Conservation (phyloP, 1,140 invertebrate species). For the Phortica variegata region DNA sequence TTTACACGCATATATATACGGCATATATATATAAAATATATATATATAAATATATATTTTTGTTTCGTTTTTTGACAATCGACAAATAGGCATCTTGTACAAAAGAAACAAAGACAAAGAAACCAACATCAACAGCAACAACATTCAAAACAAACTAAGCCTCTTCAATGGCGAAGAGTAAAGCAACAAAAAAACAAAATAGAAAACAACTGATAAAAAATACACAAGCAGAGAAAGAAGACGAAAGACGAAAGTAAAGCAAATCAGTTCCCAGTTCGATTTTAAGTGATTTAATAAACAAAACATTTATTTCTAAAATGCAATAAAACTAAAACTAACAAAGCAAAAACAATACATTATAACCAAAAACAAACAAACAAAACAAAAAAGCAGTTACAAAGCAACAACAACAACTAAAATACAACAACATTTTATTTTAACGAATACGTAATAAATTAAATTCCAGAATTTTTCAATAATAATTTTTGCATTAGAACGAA, state of each 20-base stretch:
- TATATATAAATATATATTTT: constrained; percentile 27
- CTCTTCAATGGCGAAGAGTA: too few relatives aligned
- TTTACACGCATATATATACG: background rate
- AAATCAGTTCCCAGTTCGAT: too few relatives aligned
- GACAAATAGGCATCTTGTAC: constrained; percentile 58
- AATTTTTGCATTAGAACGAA: too few relatives aligned
- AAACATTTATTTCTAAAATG: constrained; percentile 10
- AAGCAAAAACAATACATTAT: constrained; percentile 5
- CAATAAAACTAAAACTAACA: constrained; percentile 8
- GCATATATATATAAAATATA: constrained; percentile 6
- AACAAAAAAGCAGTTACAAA: constrained; percentile 28
- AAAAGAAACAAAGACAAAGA: constrained; percentile 20
- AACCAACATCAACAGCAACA: constrained; percentile 17
- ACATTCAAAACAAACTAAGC: constrained; percentile 16
- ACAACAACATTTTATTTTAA: background rate
- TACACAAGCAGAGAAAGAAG: background rate
- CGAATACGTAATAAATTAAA: constrained; percentile 12
- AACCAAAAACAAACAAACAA: constrained; percentile 34
- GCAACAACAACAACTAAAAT: constrained; percentile 19
- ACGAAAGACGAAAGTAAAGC: constrained; percentile 1
- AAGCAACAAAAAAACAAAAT: constrained; percentile 17
- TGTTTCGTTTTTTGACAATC: constrained; percentile 57
- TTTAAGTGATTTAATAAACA: too few relatives aligned
- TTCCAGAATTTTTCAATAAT: constrained; percentile 25
- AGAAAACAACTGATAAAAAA: constrained; percentile 11